A percentile compares a stretch with the other conserved stretches of the same genome.
Evolutionary conservation across 2,113 vertebrate species (phyloP).

Genomic region (Halcyon malimbica): DNA sequence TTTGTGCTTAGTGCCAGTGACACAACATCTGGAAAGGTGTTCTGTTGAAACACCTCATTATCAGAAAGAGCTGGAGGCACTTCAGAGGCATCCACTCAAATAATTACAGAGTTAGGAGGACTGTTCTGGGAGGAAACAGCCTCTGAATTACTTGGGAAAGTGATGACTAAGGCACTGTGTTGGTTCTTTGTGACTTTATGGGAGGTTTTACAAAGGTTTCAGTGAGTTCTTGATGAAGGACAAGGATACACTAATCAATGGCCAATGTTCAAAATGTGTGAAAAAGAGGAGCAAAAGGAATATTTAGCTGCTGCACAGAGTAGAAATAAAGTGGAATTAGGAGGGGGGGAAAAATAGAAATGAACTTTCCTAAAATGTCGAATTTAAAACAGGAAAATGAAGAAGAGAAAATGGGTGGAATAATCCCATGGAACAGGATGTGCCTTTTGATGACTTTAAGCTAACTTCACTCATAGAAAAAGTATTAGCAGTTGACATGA

Average conservation of each 20-base stretch:
- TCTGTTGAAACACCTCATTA: neutral
- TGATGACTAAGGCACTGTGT: neutral
- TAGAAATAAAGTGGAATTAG: neutral
- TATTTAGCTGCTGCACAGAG: neutral
- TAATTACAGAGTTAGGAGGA: neutral
- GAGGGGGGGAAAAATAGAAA: neutral
- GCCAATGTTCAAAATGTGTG: neutral
- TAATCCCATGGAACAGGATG: neutral
- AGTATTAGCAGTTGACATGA: neutral
- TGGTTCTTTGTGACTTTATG: neutral
- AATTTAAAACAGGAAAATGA: neutral
- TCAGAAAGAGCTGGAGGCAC: neutral
- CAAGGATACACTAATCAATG: neutral
- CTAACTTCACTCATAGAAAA: neutral
- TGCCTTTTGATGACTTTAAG: neutral
- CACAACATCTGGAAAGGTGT: slow-evolving; percentile 13
- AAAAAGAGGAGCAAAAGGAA: neutral
- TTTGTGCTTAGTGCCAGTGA: neutral
- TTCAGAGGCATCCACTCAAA: neutral
- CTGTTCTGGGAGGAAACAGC: neutral
- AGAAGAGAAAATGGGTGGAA: neutral
- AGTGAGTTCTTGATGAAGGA: neutral
- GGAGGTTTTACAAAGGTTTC: neutral
- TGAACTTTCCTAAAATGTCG: neutral
- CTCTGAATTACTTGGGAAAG: neutral